Conservation (phyloP, 2,797 vertebrate species). For the Phataginus tricuspis region DNA sequence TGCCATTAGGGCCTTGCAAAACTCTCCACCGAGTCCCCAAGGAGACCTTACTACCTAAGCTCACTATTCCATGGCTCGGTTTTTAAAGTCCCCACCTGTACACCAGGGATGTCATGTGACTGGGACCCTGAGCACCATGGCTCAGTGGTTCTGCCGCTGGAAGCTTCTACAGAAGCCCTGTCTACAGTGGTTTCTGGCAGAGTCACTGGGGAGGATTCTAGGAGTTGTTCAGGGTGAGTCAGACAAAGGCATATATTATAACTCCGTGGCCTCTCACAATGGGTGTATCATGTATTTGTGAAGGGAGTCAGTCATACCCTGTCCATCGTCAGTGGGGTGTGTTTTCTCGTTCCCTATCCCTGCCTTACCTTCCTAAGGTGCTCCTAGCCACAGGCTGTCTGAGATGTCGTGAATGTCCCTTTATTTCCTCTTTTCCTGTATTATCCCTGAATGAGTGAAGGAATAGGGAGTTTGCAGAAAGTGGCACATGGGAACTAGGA, state of each 20-base stretch:
- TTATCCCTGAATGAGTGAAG: neutral
- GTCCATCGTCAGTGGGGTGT: neutral
- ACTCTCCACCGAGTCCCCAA: rapidly evolving
- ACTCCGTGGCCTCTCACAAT: too few relatives aligned
- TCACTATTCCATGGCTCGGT: neutral
- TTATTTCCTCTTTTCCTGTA: neutral
- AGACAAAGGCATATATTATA: neutral
- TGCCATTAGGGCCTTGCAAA: neutral
- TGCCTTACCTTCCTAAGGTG: neutral
- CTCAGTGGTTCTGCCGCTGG: too few relatives aligned
- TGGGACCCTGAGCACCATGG: neutral
- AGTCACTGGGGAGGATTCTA: neutral
- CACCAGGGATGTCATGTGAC: neutral
- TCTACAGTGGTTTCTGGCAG: neutral
- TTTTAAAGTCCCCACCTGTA: neutral
- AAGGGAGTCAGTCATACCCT: neutral
- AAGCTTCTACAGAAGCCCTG: neutral
- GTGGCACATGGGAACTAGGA: neutral
- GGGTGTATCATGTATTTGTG: neutral
- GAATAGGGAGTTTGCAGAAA: neutral
- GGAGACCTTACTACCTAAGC: too few relatives aligned
- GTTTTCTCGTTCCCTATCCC: neutral
- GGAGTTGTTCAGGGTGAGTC: neutral
- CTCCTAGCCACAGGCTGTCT: neutral
- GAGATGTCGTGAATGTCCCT: neutral